These are phyloP conservation scores for Ochlodes sylvanus DNA, from an alignment of 2,888 invertebrate species.

Conservation along the genomic window DNA sequence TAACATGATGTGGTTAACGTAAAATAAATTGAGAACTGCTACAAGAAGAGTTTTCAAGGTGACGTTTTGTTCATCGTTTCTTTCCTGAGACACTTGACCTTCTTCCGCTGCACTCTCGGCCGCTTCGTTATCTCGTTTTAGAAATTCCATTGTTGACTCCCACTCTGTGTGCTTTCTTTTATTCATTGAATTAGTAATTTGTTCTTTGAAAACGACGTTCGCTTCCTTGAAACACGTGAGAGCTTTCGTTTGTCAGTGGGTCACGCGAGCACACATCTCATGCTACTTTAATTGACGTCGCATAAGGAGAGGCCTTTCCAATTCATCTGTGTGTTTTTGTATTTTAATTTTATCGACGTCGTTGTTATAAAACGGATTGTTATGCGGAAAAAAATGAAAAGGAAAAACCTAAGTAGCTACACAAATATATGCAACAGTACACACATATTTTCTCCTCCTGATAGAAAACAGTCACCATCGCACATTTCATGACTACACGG, in stretches of 20 bases:
- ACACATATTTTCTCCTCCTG: too few species aligned
- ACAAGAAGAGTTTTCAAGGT: constrained; percentile 28
- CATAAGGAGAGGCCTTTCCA: background rate
- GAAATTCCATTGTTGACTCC: constrained; percentile 24
- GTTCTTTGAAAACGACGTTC: constrained; percentile 16
- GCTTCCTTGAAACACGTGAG: constrained; percentile 15
- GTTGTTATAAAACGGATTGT: too few species aligned
- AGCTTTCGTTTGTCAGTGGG: constrained; percentile 17
- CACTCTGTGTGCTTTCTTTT: constrained; percentile 26
- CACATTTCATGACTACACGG: too few species aligned
- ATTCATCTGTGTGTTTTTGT: background rate
- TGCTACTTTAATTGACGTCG: background rate
- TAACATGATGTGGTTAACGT: background rate
- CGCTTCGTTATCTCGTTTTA: constrained; percentile 36
- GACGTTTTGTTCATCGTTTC: constrained; percentile 30
- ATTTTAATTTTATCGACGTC: background rate
- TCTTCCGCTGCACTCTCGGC: constrained; percentile 25
- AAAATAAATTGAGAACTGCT: background rate
- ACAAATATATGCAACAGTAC: too few species aligned
- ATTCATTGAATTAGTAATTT: constrained; percentile 34
- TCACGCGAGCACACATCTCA: constrained; percentile 1
- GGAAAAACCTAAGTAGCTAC: too few species aligned
- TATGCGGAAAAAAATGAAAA: too few species aligned
- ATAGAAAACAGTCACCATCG: too few species aligned
- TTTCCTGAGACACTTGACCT: constrained; percentile 24